Evolutionary conservation across 2,888 invertebrate species (phyloP), one percentile per base, ranked within the genome.

Genomic region (Eulithis prunata): DNA sequence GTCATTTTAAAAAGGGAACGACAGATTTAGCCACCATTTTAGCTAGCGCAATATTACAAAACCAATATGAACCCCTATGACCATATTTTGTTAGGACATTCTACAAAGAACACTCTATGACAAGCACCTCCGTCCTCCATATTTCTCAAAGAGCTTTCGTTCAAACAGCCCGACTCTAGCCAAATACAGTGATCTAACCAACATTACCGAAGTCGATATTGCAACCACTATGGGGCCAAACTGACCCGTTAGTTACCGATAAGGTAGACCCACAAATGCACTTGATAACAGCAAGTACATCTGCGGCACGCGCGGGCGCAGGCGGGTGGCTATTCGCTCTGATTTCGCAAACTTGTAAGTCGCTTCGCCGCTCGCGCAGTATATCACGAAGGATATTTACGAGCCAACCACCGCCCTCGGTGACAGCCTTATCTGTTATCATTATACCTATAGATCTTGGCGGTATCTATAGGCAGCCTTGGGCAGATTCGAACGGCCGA

Each of bases 401-500:
- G 83, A 83, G 78, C 79, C 81, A 78, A 84, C 89, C 87, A 83
- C 89, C 89, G 88, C 88, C 89, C 82, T 79, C 84, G 79, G 85
- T 86, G 87, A 87, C 89, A 88, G 84, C 84, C 85, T 89, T 92
- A 92, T 91, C 91, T 88, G 90, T 93, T 93, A 93, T 92, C 92
- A 93, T 82, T 91, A 86, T 89, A 89, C 78, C 81, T 83, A 89
- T 88, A 88, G 85, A 86, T 86, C 84, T 83, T 84, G 82, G 72
- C 75, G 81, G 76, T 83, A 90, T 87, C 78, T 82, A 89, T 89
- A 90, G 89, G 76, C 68, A 69, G 76, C 71, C 64, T 75, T 68
- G 80, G 78, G 73, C 71, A 64, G 68, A 74, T 77, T 77, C 70
- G 68, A 78, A 73, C 68, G 72, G 69, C 61, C 60, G 70, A 71